Base-by-base conservation (phyloP, 2,797 vertebrate genomes). In the Astyanax mexicanus region DNA sequence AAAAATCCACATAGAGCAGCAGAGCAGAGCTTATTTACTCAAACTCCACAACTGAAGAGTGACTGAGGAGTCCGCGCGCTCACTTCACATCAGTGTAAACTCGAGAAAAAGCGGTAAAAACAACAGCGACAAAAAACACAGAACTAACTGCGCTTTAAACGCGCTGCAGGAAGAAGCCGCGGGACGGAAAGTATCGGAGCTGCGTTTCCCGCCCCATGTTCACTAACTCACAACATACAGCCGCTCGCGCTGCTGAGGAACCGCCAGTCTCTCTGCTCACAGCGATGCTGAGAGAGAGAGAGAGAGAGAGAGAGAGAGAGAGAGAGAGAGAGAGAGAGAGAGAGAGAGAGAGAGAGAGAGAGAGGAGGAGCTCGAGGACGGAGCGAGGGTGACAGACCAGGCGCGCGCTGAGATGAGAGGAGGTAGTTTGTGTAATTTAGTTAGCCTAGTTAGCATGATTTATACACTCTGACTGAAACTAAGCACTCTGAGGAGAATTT, bases 1-100 rank as follows among this genome's bases (percentile, higher is more conserved):
- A 17, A 84, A 68, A 75, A 85, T 92, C 90, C 92, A 88, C 90
- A 93, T 90, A 87, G 76, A 90, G 85, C 55, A 64, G 25, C 37
- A 42, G 47, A 44, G 84, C 80, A 54, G 15, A n/a, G 23, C n/a
- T n/a, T n/a, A n/a, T n/a, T 17, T 19, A 19, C 8, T 12, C 10
- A 67, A 49, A 60, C 45, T 73, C 69, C 47, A 40, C 23, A 15
- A 60, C n/a, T 1, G 51, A 60, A 57, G 5, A 13, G 58, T 37
- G 42, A 45, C 58, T 10, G 35, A 51, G 45, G 10, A 12, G 42
- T 25, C 37, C 38, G 23, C 42, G 0, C 17, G 67, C 32, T 21
- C 52, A n/a, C 0, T 40, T 45, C 2, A n/a, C 67, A 77, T 64
- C 35, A 44, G 40, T 40, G 32, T 21, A 38, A 10, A 23, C 0